Evolutionary conservation across 2,113 vertebrate genomes (phyloP).

Genomic region (Actenoides lindsayi): DNA sequence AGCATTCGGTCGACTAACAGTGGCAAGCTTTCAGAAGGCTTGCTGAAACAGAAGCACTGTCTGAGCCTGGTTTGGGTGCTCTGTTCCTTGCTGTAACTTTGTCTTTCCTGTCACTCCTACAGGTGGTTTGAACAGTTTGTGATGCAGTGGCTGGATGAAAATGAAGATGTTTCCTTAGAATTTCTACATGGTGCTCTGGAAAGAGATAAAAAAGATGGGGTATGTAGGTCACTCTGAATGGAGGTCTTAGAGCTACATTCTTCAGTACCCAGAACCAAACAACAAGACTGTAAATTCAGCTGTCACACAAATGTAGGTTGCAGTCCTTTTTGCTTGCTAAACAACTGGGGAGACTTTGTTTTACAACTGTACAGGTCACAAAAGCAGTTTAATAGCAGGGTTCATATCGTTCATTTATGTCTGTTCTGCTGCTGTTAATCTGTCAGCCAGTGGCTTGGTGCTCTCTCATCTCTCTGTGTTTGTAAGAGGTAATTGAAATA

Average conservation of each 20-base stretch:
- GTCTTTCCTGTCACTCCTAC: neutral
- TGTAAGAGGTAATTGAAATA: neutral
- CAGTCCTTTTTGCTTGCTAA: neutral
- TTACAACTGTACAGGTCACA: neutral
- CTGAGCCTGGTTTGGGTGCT: neutral
- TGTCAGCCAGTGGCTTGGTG: neutral
- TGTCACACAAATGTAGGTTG: neutral
- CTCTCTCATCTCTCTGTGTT: neutral
- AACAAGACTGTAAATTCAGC: neutral
- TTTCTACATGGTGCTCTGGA: slow-evolving; percentile 95
- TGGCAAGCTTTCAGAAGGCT: neutral
- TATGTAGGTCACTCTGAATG: slow-evolving; percentile 69
- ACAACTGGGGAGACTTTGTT: neutral
- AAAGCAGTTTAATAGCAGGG: neutral
- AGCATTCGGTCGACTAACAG: neutral
- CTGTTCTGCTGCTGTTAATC: neutral
- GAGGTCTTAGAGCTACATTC: neutral
- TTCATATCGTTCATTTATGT: neutral
- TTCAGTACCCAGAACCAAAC: neutral
- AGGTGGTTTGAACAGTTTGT: slow-evolving; percentile 98
- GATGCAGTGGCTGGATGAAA: slow-evolving; percentile 97
- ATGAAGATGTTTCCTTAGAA: slow-evolving; percentile 96
- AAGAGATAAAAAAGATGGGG: slow-evolving; percentile 98
- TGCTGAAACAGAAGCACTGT: neutral
- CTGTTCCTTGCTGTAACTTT: neutral